These are phyloP conservation scores for Uloborus diversus DNA, from an alignment of 1,140 invertebrate species.

Conservation along the genomic window DNA sequence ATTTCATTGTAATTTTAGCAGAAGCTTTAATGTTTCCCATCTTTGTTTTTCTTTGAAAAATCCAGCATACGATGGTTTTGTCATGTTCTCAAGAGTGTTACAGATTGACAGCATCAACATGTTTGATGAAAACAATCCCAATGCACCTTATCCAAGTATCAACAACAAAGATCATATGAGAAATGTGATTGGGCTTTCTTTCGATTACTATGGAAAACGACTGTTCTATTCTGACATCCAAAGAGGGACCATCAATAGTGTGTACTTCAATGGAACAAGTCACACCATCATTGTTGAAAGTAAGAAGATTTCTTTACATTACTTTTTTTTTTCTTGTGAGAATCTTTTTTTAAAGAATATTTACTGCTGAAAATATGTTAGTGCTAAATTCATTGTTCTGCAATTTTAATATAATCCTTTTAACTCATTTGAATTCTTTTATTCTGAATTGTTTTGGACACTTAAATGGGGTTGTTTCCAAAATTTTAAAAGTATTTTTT, in stretches of 20 bases:
- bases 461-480: no score
- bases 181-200: slow-evolving; percentile 85
- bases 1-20: no score
- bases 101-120: slow-evolving; percentile 81
- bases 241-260: slow-evolving; percentile 80
- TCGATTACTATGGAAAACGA: slow-evolving; percentile 75
- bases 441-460: no score
- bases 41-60: no score
- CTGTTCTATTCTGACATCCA: slow-evolving; percentile 91
- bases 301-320: no score
- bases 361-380: no score
- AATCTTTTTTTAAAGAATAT: no score
- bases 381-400: no score
- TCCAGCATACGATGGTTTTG: slow-evolving; percentile 77
- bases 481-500: no score
- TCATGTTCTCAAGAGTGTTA: slow-evolving; percentile 78
- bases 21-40: no score
- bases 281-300: slow-evolving; percentile 76
- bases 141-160: slow-evolving; percentile 77
- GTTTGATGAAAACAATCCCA: slow-evolving; percentile 73
- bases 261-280: slow-evolving; percentile 82
- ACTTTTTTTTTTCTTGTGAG: neutral
- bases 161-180: slow-evolving; percentile 76
- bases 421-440: no score
- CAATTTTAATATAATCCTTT: no score